These are phyloP conservation scores for Melipona beecheii DNA, from an alignment of 2,888 invertebrate genomes.

Conservation along the genomic window DNA sequence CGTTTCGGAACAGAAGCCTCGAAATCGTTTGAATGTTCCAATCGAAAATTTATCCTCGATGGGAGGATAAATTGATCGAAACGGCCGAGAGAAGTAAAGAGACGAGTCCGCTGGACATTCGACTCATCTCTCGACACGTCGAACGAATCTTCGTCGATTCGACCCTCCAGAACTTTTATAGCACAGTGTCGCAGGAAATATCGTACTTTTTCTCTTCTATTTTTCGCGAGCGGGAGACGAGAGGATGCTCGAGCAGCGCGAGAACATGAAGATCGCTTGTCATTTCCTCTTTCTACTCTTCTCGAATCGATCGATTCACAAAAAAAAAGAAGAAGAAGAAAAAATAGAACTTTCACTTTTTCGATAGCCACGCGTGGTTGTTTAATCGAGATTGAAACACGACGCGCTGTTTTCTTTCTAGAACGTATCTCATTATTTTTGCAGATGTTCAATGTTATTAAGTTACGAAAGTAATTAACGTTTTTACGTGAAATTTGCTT, in stretches of 20 bases:
- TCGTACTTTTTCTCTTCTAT: constrained; percentile 9
- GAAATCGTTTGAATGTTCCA: constrained; percentile 38
- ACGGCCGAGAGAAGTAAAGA: constrained; percentile 1
- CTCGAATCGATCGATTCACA: too few relatives aligned
- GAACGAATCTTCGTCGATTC: background rate
- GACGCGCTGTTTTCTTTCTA: too few relatives aligned
- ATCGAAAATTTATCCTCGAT: constrained; percentile 46
- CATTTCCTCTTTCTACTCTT: constrained; percentile 39
- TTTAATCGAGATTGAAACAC: too few relatives aligned
- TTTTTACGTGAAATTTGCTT: too few relatives aligned
- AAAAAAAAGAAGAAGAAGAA: too few relatives aligned
- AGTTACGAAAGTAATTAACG: too few relatives aligned
- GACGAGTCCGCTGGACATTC: constrained; percentile 10
- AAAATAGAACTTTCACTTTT: too few relatives aligned
- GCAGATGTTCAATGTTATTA: too few relatives aligned
- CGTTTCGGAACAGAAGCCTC: constrained; percentile 17
- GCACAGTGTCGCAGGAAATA: background rate
- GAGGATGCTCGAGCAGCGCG: constrained; percentile 1
- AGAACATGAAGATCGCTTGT: constrained; percentile 55
- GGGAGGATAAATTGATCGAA: constrained; percentile 55
- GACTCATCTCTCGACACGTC: background rate
- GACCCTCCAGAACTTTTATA: background rate
- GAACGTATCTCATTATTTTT: too few relatives aligned
- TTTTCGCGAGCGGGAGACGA: background rate
- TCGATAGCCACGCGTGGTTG: too few relatives aligned